A percentile compares a stretch with the other conserved stretches of the same genome.
These are phyloP conservation scores for Leptoclinus maculatus DNA, from an alignment of 2,797 vertebrate species.

Conservation along the genomic window DNA sequence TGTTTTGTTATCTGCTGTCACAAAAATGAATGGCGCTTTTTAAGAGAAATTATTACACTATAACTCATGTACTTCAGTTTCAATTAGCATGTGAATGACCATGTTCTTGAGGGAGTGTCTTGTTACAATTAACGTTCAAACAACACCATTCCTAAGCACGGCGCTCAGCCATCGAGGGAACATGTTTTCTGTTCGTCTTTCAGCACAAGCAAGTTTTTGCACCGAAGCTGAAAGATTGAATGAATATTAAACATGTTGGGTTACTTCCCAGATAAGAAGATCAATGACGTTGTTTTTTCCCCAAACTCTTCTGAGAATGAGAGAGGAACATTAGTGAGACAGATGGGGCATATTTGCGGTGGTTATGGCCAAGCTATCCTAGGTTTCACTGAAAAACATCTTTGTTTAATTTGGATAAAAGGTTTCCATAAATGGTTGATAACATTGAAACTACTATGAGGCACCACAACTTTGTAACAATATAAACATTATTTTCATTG, in stretches of 20 bases:
- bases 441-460: not conserved
- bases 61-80: slow-evolving; percentile 71
- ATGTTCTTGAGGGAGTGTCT: slow-evolving; percentile 74
- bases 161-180: slow-evolving; percentile 52
- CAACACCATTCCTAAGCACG: slow-evolving; percentile 43
- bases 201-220: slow-evolving; percentile 57
- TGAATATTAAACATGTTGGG: slow-evolving; percentile 65
- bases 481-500: not conserved
- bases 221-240: slow-evolving; percentile 57
- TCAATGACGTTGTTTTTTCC: slow-evolving; percentile 58
- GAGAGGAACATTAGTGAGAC: slow-evolving; percentile 49
- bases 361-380: slow-evolving; percentile 21
- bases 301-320: slow-evolving; percentile 21
- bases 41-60: slow-evolving; percentile 48
- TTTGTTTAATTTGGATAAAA: slow-evolving; percentile 34
- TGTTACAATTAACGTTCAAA: slow-evolving; percentile 70
- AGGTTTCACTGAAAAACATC: slow-evolving; percentile 28
- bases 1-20: slow-evolving; percentile 55
- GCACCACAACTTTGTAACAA: not conserved
- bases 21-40: slow-evolving; percentile 69
- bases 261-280: slow-evolving; percentile 71
- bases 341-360: slow-evolving; percentile 38
- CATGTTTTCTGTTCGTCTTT: slow-evolving; percentile 70
- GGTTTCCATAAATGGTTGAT: slow-evolving; percentile 23
- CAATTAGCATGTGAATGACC: slow-evolving; percentile 74